Evolutionary conservation across 2,888 invertebrate genomes (phyloP).

Genomic region (Cryptocheilus praepositus): DNA sequence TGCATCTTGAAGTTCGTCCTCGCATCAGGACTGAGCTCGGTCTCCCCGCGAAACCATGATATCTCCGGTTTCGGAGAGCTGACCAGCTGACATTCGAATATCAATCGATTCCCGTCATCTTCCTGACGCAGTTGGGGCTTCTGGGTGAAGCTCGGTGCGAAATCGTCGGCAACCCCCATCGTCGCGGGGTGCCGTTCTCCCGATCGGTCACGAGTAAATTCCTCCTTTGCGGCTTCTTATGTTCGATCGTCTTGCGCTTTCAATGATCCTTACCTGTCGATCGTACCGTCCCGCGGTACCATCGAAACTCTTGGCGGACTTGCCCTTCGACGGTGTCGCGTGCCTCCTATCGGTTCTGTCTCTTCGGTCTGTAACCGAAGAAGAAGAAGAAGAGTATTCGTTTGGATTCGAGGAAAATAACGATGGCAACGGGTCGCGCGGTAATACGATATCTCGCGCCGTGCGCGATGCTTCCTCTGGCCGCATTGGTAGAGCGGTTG

Average conservation of each 20-base stretch:
- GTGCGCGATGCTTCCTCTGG: too few relatives aligned
- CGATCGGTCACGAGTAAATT: conserved; percentile 27
- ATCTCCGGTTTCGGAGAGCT: conserved; percentile 93
- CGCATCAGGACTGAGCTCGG: conserved; percentile 87
- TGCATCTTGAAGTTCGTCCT: conserved; percentile 93
- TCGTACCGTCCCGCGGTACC: conserved; percentile 60
- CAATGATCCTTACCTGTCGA: conserved; percentile 30
- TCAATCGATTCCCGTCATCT: conserved; percentile 95
- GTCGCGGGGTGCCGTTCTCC: conserved; percentile 56
- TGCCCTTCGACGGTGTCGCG: background rate
- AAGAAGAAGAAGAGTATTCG: too few relatives aligned
- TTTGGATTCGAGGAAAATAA: too few relatives aligned
- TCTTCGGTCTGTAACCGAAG: background rate
- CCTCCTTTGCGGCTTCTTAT: conserved; percentile 20
- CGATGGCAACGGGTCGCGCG: too few relatives aligned
- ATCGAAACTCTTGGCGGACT: conserved; percentile 47
- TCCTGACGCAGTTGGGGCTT: conserved; percentile 98
- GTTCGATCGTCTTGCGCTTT: background rate
- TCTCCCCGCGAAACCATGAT: conserved; percentile 93
- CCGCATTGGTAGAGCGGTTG: too few relatives aligned
- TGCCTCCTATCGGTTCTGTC: too few relatives aligned
- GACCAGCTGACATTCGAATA: conserved; percentile 94
- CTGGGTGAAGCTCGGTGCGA: conserved; percentile 98
- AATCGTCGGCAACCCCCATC: conserved; percentile 94
- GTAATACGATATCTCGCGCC: too few relatives aligned